These are phyloP conservation scores for Lepidurus arcticus DNA, from an alignment of 1,140 invertebrate genomes.

Conservation along the genomic window DNA sequence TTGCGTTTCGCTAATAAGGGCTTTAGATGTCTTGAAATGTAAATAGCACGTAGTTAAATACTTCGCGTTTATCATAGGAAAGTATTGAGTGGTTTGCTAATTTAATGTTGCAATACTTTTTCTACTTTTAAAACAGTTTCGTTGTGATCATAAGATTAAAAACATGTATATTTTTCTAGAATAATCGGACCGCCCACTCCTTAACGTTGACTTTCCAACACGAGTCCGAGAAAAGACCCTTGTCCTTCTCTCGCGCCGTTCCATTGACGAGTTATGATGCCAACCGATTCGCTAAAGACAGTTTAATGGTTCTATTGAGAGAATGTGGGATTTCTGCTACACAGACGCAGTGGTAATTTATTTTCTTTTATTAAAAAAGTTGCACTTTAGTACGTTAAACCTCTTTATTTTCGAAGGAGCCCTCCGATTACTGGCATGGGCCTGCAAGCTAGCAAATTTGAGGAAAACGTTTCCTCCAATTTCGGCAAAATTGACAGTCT, in stretches of 20 bases:
- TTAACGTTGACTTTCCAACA: conserved; percentile 43
- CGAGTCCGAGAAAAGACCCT: conserved; percentile 37
- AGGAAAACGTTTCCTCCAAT: conserved; percentile 51
- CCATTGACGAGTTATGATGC: conserved; percentile 43
- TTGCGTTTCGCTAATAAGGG: neutral
- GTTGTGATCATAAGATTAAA: neutral
- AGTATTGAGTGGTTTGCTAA: too few species aligned
- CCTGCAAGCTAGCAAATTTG: conserved; percentile 72
- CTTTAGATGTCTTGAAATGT: conserved; percentile 29
- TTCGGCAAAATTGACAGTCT: conserved; percentile 41
- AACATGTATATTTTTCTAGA: conserved; percentile 13
- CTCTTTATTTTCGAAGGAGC: conserved; percentile 33
- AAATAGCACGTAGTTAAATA: conserved; percentile 32
- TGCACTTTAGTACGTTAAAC: conserved; percentile 17
- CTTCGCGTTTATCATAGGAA: neutral
- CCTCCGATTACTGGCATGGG: conserved; percentile 62
- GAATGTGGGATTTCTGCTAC: conserved; percentile 54
- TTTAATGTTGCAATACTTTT: conserved; percentile 29
- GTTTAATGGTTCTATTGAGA: conserved; percentile 53
- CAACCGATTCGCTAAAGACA: conserved; percentile 52
- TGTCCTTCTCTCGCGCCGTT: conserved; percentile 42
- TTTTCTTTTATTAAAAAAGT: conserved; percentile 39
- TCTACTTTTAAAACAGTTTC: conserved; percentile 29
- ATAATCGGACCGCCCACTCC: conserved; percentile 42
- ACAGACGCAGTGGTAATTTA: conserved; percentile 55